These are phyloP conservation scores for Dastarcus helophoroides DNA, from an alignment of 2,888 invertebrate genomes.

Conservation along the genomic window DNA sequence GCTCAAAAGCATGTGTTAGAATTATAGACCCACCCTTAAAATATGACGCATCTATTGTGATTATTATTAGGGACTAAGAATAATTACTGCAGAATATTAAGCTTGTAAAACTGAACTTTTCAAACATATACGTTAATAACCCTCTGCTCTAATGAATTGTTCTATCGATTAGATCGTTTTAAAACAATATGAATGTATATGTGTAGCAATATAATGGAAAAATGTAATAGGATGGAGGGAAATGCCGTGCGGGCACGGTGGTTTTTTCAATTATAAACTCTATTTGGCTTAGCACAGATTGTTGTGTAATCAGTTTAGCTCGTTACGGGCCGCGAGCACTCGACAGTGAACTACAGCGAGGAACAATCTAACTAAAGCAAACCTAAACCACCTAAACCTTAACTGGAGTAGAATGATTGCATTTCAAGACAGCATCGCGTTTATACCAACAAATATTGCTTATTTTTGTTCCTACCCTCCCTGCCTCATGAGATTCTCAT, in stretches of 20 bases:
- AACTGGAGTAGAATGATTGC: conserved; percentile 42
- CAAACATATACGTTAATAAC: too few species aligned
- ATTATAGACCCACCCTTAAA: too few species aligned
- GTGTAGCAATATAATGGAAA: conserved; percentile 12
- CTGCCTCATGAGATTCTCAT: conserved; percentile 17
- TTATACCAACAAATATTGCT: conserved; percentile 30
- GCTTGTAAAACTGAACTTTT: too few species aligned
- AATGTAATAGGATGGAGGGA: conserved; percentile 11
- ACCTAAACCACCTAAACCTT: conserved; percentile 41
- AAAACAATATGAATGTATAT: conserved; percentile 11
- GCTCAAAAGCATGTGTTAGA: too few species aligned
- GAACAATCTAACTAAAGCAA: conserved; percentile 40
- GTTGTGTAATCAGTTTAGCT: conserved; percentile 41
- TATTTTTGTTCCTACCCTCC: conserved; percentile 19
- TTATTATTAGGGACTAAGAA: too few species aligned
- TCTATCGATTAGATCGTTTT: conserved; percentile 9
- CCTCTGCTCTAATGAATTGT: too few species aligned
- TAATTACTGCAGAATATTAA: too few species aligned
- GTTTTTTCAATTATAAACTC: conserved; percentile 43
- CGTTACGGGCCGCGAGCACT: conserved; percentile 38
- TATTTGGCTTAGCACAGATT: conserved; percentile 42
- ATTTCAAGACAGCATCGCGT: conserved; percentile 30
- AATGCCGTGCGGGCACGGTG: conserved; percentile 22
- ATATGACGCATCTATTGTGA: too few species aligned
- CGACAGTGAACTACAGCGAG: conserved; percentile 38